phyloP scores from a whole-genome alignment of 35 echinoderm and acorn worm genomes.

The Nesometra sesokonis region DNA sequence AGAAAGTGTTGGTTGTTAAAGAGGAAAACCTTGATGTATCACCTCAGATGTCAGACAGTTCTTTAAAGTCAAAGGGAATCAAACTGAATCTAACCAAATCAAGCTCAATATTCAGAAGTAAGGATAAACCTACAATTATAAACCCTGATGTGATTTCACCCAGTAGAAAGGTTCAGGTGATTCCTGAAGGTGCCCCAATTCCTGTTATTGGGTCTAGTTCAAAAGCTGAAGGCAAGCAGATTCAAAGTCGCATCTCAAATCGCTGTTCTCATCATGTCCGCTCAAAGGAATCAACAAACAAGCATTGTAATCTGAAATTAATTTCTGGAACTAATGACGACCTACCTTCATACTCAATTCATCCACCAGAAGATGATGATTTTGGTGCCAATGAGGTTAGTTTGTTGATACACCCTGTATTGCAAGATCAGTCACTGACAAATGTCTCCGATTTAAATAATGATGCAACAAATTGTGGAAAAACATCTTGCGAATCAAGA shows the following conservation, averaged over 20 bases:
- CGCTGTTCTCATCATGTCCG: not conserved
- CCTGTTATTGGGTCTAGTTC: not conserved
- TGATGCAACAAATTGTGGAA: too few species aligned
- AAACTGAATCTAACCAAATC: not conserved
- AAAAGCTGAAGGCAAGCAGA: not conserved
- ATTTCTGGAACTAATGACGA: not conserved
- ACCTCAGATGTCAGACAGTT: not conserved
- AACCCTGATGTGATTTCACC: not conserved
- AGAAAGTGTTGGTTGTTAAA: not conserved
- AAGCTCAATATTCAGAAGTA: not conserved
- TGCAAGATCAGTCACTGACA: too few species aligned
- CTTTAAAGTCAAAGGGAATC: not conserved
- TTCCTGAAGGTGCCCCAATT: not conserved
- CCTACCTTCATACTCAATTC: too few species aligned
- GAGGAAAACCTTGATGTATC: not conserved
- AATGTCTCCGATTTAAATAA: too few species aligned
- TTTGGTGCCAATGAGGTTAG: too few species aligned
- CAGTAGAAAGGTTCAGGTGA: not conserved
- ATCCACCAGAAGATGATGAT: too few species aligned
- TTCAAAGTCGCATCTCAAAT: not conserved
- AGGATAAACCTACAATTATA: not conserved
- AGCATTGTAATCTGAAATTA: not conserved
- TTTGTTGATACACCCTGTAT: too few species aligned
- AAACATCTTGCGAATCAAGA: too few species aligned
- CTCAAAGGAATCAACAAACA: not conserved